Percentiles rank a stretch among this genome's conserved stretches.
Evolutionary conservation across 2,797 vertebrate genomes (phyloP).

Genomic region (Emydoidea blandingii): DNA sequence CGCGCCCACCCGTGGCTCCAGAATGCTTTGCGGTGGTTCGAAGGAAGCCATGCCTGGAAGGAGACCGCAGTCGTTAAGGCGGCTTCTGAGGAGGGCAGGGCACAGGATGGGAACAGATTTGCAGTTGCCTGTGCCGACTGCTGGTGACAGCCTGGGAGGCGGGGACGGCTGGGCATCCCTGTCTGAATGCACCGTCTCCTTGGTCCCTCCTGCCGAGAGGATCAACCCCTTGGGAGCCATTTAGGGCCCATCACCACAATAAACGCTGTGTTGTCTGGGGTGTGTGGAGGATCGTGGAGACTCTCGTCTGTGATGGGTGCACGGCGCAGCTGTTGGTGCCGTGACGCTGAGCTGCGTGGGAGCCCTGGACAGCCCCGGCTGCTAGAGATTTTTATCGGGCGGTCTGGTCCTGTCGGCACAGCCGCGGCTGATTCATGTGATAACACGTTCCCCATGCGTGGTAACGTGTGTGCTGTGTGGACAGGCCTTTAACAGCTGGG

Average conservation of each 20-base stretch:
- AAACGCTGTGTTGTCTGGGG: too few relatives aligned
- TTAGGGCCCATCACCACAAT: too few relatives aligned
- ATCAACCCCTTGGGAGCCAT: too few relatives aligned
- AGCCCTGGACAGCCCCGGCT: not conserved
- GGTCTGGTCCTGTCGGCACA: not conserved
- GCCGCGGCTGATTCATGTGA: not conserved
- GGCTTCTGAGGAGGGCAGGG: not conserved
- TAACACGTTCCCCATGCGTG: not conserved
- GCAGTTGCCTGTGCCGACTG: fast-evolving
- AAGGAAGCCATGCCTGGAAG: not conserved
- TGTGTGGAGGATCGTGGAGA: not conserved
- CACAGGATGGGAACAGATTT: not conserved
- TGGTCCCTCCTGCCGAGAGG: too few relatives aligned
- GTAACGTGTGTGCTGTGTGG: not conserved
- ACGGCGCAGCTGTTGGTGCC: not conserved
- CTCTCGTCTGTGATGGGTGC: not conserved
- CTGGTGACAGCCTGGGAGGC: not conserved
- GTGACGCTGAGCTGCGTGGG: not conserved
- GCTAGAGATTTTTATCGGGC: not conserved
- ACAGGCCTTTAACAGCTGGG: not conserved
- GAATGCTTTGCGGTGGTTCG: not conserved
- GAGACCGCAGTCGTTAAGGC: fast-evolving
- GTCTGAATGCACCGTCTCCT: not conserved
- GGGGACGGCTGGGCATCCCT: not conserved
- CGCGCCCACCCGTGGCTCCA: not conserved